Evolutionary conservation across 2,113 vertebrate species (phyloP).

Genomic region (Polypterus bichir): DNA sequence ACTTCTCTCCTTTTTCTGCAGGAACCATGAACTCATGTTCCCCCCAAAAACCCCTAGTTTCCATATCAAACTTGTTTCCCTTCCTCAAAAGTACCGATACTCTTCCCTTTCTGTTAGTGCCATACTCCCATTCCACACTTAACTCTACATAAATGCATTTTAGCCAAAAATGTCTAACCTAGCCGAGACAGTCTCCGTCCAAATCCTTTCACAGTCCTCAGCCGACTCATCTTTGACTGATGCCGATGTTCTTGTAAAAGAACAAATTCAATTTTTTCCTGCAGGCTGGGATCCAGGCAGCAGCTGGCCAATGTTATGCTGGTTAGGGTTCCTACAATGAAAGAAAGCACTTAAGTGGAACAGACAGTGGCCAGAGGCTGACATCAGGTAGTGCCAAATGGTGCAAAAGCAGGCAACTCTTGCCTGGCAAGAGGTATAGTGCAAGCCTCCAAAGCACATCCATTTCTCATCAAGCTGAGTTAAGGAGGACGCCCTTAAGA

Average conservation of each 20-base stretch:
- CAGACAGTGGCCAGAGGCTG: background rate
- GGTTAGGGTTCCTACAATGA: constrained; percentile 34
- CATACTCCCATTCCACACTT: constrained; percentile 5
- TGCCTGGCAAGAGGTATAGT: background rate
- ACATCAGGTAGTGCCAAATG: background rate
- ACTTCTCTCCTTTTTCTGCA: constrained; percentile 20
- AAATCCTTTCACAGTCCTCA: constrained; percentile 6
- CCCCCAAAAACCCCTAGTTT: background rate
- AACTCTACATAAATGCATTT: constrained; percentile 33
- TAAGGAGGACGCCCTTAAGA: too few relatives aligned
- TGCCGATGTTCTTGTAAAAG: constrained; percentile 46
- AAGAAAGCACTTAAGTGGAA: constrained; percentile 6
- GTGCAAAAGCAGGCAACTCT: background rate
- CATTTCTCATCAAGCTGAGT: background rate
- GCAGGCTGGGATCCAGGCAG: constrained; percentile 29
- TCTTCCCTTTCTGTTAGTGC: background rate
- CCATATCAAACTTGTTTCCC: background rate
- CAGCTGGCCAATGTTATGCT: constrained; percentile 7
- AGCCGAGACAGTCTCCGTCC: background rate
- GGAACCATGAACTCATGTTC: background rate
- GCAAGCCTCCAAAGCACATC: background rate
- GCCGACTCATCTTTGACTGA: constrained; percentile 24
- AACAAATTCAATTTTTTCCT: constrained; percentile 34
- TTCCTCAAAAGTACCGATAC: background rate
- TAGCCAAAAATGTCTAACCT: too few relatives aligned